Evolutionary conservation across 2,797 vertebrate species (phyloP).

Genomic region (Austrolebias charrua): DNA sequence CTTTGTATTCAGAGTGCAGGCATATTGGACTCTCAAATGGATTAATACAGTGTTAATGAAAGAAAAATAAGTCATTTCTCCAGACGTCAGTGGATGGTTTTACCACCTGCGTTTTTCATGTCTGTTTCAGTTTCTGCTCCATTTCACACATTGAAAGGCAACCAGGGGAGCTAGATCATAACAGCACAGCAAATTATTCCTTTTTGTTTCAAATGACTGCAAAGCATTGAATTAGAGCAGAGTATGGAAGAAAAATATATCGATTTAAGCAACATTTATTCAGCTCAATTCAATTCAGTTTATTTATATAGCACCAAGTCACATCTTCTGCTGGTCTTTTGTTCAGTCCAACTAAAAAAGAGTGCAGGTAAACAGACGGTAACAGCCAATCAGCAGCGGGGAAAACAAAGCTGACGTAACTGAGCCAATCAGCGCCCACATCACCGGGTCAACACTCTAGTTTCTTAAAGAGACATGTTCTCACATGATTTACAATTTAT

Average conservation of each 20-base stretch:
- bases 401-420: too few relatives aligned
- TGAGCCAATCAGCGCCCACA: too few relatives aligned
- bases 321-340: too few relatives aligned
- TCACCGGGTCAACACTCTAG: too few relatives aligned
- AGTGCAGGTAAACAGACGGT: too few relatives aligned
- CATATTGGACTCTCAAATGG: conserved; percentile 75
- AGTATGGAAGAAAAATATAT: conserved; percentile 40
- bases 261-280: conserved; percentile 38
- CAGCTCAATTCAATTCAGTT: too few relatives aligned
- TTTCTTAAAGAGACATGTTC: too few relatives aligned
- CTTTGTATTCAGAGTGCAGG: conserved; percentile 60
- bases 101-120: conserved; percentile 62
- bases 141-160: conserved; percentile 41
- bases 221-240: conserved; percentile 49
- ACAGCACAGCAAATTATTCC: conserved; percentile 60
- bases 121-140: conserved; percentile 50
- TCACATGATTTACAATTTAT: too few relatives aligned
- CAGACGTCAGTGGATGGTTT: conserved; percentile 37
- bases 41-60: conserved; percentile 86
- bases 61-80: conserved; percentile 84
- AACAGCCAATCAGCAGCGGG: too few relatives aligned
- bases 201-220: conserved; percentile 61
- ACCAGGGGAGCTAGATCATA: conserved; percentile 58
- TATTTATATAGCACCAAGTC: too few relatives aligned
- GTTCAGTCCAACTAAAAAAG: too few relatives aligned